A percentile compares a stretch with the other conserved stretches of the same genome.
phyloP scores from a whole-genome alignment of 2,113 vertebrate genomes.

The Stegostoma tigrinum region DNA sequence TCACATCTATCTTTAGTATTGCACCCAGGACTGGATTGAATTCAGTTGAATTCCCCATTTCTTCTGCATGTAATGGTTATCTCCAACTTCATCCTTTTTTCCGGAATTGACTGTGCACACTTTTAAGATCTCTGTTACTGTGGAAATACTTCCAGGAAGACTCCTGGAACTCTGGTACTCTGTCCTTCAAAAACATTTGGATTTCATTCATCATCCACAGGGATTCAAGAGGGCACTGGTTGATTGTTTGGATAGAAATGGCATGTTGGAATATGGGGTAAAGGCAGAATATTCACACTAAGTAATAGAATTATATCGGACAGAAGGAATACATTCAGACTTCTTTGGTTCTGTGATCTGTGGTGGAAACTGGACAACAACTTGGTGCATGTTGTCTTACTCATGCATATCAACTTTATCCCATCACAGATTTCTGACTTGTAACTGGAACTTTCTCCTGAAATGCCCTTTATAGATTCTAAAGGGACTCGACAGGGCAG shows the following conservation, averaged over 20 bases:
- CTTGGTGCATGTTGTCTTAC: neutral
- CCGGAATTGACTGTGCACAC: neutral
- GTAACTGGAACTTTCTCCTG: neutral
- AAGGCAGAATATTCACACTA: too few relatives aligned
- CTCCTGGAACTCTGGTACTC: neutral
- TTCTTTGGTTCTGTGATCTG: neutral
- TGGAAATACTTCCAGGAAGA: neutral
- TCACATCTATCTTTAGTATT: neutral
- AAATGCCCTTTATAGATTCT: neutral
- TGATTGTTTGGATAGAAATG: too few relatives aligned
- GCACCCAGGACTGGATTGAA: neutral
- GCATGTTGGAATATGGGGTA: too few relatives aligned
- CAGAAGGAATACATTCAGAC: too few relatives aligned
- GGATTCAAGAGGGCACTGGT: too few relatives aligned
- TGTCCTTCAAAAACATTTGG: neutral
- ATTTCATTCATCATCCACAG: neutral
- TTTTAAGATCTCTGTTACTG: neutral
- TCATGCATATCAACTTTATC: neutral
- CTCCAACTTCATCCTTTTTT: neutral
- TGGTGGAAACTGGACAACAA: neutral
- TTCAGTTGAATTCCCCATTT: neutral
- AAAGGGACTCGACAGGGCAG: neutral
- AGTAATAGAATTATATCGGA: too few relatives aligned
- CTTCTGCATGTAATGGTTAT: neutral
- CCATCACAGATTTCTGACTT: neutral